Base-by-base conservation (phyloP, 2,888 invertebrate species). In the Mimas tiliae region DNA sequence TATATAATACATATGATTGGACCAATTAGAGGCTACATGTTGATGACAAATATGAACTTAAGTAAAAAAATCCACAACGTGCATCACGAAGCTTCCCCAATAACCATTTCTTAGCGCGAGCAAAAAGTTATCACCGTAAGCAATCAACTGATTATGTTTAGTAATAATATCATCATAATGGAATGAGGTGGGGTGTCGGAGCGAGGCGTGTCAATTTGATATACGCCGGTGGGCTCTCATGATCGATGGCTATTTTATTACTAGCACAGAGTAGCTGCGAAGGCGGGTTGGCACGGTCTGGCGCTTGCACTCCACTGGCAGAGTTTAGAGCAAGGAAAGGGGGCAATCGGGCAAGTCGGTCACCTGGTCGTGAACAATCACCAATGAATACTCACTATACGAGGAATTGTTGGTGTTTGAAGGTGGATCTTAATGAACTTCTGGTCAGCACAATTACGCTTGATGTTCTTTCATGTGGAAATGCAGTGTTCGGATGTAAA, bases 181-280 rank as follows among this genome's bases (percentile, higher is more conserved):
- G 79, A 78, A 85, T 81, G 79, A 84, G 83, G 83, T 82, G 76
- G 77, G 76, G 85, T 84, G 84, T 79, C 80, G 69, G 78, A 82
- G 78, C 74, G 77, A 87, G 90, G 89, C 90, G 91, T 88, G 91
- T 90, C 91, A 85, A 89, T 88, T 87, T 88, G 87, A 91, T 91
- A 91, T 91, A 90, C 90, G 89, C 81, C 80, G 88, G 85, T 87
- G 86, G 85, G 77, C 83, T 75, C 72, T 77, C 75, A 80, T 91
- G 88, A 90, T 89, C 80, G 87, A 90, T 89, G 87, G 78, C 73
- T 73, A 78, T 85, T 89, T 89, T 87, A 91, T 90, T 89, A 83
- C 12, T 7, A 27, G 27, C 27, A 27, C 27, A 50, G 9, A 50
- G 48, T 8, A 50, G 19, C 19, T 16, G 19, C 8, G 19, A 19